phyloP scores from a whole-genome alignment of 2,888 invertebrate species.

The Leptogaster cylindrica region DNA sequence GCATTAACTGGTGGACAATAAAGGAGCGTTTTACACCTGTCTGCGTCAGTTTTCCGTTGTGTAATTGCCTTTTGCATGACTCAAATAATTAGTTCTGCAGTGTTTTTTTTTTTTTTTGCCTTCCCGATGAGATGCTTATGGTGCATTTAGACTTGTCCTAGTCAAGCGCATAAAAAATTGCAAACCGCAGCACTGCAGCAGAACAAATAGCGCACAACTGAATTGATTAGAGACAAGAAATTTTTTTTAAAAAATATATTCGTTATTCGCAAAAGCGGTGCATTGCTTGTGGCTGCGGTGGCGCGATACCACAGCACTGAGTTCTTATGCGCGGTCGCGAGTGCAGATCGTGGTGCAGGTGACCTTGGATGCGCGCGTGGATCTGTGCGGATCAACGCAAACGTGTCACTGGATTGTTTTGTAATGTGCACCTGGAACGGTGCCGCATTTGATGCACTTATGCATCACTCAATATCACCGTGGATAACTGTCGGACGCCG shows the following conservation, averaged over 20 bases:
- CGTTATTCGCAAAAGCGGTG: background rate
- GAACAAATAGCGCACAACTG: conserved; percentile 23
- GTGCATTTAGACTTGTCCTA: background rate
- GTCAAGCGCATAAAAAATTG: background rate
- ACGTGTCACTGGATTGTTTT: conserved; percentile 34
- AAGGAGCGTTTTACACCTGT: conserved; percentile 25
- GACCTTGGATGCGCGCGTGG: conserved; percentile 45
- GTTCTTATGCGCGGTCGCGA: background rate
- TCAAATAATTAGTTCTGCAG: conserved; percentile 18
- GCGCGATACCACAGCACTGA: background rate
- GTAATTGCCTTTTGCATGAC: conserved; percentile 7
- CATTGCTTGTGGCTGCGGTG: conserved; percentile 8
- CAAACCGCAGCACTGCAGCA: conserved; percentile 7
- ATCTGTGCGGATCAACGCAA: conserved; percentile 20
- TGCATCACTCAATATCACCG: conserved; percentile 16
- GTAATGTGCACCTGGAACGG: conserved; percentile 43
- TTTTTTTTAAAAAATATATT: too few relatives aligned
- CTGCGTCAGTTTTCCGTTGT: conserved; percentile 30
- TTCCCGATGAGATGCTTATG: conserved; percentile 6
- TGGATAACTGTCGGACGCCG: background rate
- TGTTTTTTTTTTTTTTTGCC: conserved; percentile 4
- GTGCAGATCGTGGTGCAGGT: conserved; percentile 40
- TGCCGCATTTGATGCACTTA: conserved; percentile 17
- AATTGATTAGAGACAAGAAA: conserved; percentile 29
- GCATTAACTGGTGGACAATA: conserved; percentile 19